phyloP scores from a whole-genome alignment of 2,113 vertebrate genomes.

The Datnioides undecimradiatus region DNA sequence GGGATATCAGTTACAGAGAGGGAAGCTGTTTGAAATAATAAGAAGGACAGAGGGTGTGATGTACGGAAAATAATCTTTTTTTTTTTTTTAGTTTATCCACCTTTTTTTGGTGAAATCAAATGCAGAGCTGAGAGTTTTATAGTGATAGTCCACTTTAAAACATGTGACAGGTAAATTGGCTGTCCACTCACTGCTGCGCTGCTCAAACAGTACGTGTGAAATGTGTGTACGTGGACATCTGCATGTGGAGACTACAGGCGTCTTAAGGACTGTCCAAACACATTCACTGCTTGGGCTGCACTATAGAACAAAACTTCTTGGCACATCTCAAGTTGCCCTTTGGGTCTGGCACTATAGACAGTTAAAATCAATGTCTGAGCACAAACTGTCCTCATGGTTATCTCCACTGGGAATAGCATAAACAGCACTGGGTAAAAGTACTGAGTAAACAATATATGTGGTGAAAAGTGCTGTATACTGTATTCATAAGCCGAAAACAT shows the following conservation, averaged over 20 bases:
- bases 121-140: not conserved
- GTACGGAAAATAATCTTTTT: not conserved
- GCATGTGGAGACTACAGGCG: not conserved
- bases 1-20: not conserved
- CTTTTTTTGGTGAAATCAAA: not conserved
- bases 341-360: not conserved
- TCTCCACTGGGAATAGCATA: not conserved
- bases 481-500: not conserved
- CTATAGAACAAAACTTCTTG: conserved; percentile 33
- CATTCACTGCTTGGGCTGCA: not conserved
- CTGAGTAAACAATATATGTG: not conserved
- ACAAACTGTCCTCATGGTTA: conserved; percentile 16
- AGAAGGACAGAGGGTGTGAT: not conserved
- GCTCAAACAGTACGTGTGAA: not conserved
- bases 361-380: conserved; percentile 27
- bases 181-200: not conserved
- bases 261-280: conserved; percentile 15
- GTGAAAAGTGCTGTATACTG: not conserved
- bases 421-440: not conserved
- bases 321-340: conserved; percentile 34
- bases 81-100: not conserved
- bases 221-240: not conserved
- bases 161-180: not conserved
- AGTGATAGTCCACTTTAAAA: not conserved
- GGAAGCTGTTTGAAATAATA: conserved; percentile 1